Conservation (phyloP, 30 jellyfish, hydroid and myxozoan genomes). For the Cassiopea xamachana region DNA sequence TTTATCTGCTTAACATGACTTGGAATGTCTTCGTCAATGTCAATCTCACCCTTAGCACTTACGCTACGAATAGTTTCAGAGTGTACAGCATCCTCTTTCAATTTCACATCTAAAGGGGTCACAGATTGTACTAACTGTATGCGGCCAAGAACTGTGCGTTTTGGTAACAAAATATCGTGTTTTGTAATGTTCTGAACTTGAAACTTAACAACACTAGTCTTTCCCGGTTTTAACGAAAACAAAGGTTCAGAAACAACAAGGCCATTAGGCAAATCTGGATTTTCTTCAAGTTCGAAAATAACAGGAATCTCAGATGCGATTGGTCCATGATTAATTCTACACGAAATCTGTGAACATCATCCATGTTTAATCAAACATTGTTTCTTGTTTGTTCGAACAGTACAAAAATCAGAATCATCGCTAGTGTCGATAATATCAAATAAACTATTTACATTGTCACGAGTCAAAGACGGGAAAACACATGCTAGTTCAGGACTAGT, state of each 20-base stretch:
- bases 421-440: neutral
- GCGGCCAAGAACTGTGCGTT: conserved; percentile 41
- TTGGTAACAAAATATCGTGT: conserved; percentile 51
- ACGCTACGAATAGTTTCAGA: neutral
- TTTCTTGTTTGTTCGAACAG: conserved; percentile 18
- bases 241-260: conserved; percentile 42
- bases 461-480: neutral
- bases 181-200: conserved; percentile 49
- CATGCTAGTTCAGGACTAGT: neutral
- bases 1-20: neutral
- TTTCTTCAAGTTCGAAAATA: conserved; percentile 3
- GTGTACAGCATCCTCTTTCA: neutral
- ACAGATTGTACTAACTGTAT: conserved; percentile 61
- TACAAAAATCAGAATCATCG: neutral
- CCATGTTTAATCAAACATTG: conserved; percentile 2
- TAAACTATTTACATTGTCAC: conserved; percentile 1
- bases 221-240: conserved; percentile 37
- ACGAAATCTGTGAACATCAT: neutral
- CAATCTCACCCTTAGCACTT: conserved; percentile 5
- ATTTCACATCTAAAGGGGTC: conserved; percentile 29
- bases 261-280: conserved; percentile 31
- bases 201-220: conserved; percentile 24
- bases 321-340: conserved; percentile 14
- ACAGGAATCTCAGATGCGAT: conserved; percentile 3
- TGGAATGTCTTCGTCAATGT: neutral